Conservation (phyloP, 2,888 invertebrate species). For the Cryptocephalus primarius region DNA sequence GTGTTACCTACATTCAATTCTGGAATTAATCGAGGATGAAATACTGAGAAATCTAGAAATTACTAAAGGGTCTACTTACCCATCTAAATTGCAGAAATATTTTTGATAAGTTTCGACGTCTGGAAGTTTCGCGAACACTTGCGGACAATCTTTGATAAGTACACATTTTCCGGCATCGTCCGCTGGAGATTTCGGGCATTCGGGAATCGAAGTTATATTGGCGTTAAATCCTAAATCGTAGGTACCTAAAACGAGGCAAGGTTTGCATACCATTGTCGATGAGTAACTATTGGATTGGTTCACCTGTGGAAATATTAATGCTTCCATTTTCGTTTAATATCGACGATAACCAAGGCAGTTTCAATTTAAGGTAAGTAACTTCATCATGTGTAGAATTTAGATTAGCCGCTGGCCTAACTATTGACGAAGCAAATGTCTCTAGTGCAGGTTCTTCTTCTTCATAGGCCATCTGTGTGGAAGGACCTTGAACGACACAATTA, state of each 20-base stretch:
- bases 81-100: slow-evolving; percentile 21
- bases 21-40: too few species aligned
- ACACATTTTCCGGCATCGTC: slow-evolving; percentile 17
- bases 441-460: too few species aligned
- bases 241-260: slow-evolving; percentile 9
- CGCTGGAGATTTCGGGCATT: slow-evolving; percentile 15
- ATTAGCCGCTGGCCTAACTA: too few species aligned
- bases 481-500: too few species aligned
- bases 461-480: too few species aligned
- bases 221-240: slow-evolving; percentile 19
- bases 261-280: neutral
- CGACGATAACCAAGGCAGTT: slow-evolving; percentile 19
- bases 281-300: neutral
- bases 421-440: too few species aligned
- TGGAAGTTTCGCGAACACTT: slow-evolving; percentile 14
- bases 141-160: slow-evolving; percentile 4
- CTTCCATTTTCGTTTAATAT: slow-evolving; percentile 17
- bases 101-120: slow-evolving; percentile 16
- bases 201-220: slow-evolving; percentile 10
- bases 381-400: too few species aligned
- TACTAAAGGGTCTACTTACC: slow-evolving; percentile 12
- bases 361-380: neutral
- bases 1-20: too few species aligned
- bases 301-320: slow-evolving; percentile 17
- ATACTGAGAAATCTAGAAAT: too few species aligned